Conservation (phyloP, 2,888 invertebrate genomes). For the Cryptosula pallasiana region DNA sequence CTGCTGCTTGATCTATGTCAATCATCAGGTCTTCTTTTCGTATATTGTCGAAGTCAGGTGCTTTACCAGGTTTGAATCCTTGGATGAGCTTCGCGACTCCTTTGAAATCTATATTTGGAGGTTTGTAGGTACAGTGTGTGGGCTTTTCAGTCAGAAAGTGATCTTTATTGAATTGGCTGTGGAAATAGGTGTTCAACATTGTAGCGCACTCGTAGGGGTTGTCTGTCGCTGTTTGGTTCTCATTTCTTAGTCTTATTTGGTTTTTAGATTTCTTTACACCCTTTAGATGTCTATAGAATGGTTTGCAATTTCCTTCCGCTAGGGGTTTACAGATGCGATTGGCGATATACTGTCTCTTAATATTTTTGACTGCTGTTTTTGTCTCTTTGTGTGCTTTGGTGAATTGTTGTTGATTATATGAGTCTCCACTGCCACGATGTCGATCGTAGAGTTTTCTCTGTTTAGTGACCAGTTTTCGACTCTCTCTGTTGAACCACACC, state of each 20-base stretch:
- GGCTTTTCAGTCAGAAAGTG: background rate
- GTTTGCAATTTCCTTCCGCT: constrained; percentile 5
- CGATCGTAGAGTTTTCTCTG: constrained; percentile 4
- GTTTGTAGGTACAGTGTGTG: background rate
- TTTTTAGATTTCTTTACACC: background rate
- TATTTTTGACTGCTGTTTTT: background rate
- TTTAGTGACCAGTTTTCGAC: background rate
- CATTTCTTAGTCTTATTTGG: background rate
- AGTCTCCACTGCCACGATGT: background rate
- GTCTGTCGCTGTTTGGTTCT: too few species aligned
- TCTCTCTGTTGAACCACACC: background rate
- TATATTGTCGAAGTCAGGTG: background rate
- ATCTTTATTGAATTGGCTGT: background rate
- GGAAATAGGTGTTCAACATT: background rate
- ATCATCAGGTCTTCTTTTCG: background rate
- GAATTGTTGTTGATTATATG: background rate
- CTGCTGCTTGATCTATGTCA: background rate
- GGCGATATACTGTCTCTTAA: background rate
- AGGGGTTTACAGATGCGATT: background rate
- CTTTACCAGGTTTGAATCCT: background rate
- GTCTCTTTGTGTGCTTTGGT: background rate
- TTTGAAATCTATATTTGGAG: background rate
- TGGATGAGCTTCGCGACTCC: background rate
- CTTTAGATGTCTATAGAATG: constrained; percentile 5
- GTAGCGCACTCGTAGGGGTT: background rate